Evolutionary conservation across 2,888 invertebrate species (phyloP).

Genomic region (Meiosimyza decipiens): DNA sequence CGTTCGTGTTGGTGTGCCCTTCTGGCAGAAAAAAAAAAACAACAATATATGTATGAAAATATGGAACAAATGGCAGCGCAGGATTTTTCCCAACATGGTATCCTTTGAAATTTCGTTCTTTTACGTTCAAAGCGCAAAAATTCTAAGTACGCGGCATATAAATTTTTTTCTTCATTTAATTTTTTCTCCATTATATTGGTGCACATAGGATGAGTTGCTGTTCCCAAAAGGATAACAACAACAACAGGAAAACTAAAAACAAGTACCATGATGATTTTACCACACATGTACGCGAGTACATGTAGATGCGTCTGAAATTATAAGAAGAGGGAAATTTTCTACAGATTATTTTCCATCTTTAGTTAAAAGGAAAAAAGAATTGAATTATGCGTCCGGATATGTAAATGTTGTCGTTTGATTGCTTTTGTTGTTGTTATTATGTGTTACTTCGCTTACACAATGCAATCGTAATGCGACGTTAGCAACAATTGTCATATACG

Average conservation of each 20-base stretch:
- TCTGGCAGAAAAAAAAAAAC: not conserved
- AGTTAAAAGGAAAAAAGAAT: no score
- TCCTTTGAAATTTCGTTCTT: not conserved
- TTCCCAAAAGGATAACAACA: no score
- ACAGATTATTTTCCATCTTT: no score
- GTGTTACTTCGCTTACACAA: not conserved
- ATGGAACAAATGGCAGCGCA: not conserved
- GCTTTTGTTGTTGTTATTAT: not conserved
- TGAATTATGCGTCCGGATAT: no score
- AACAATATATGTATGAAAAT: not conserved
- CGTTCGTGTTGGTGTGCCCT: not conserved
- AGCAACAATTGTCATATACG: not conserved
- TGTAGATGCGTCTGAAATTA: no score
- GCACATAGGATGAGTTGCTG: not conserved
- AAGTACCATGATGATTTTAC: no score
- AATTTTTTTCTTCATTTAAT: not conserved
- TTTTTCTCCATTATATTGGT: not conserved
- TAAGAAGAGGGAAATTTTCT: no score
- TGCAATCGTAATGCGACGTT: not conserved
- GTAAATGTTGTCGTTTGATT: no score
- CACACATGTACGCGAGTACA: no score
- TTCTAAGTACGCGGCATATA: slow-evolving; percentile 3
- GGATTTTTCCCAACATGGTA: not conserved
- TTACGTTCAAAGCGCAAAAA: slow-evolving; percentile 12
- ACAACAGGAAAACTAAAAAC: no score